Conservation (phyloP, 2,113 vertebrate species). For the mouse (Mus musculus) region DNA sequence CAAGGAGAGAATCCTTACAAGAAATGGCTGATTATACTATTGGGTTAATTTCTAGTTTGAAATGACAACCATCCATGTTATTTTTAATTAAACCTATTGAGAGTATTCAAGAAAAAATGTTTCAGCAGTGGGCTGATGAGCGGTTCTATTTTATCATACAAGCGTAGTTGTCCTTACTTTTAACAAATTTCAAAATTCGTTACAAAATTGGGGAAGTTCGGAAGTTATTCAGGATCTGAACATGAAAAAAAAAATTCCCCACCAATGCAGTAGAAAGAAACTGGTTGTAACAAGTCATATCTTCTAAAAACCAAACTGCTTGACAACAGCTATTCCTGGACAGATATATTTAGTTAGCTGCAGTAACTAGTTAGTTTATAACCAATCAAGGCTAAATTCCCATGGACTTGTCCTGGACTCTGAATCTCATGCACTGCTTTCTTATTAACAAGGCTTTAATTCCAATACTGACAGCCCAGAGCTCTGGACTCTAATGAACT, state of each 20-base stretch:
- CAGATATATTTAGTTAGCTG: slow-evolving; percentile 75
- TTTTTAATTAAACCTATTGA: slow-evolving; percentile 11
- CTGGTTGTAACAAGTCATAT: slow-evolving; percentile 76
- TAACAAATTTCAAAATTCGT: slow-evolving; percentile 58
- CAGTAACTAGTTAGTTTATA: slow-evolving; percentile 86
- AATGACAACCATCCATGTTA: slow-evolving; percentile 66
- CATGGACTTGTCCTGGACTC: slow-evolving; percentile 79
- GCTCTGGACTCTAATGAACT: slow-evolving; percentile 87
- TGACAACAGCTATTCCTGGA: slow-evolving; percentile 71
- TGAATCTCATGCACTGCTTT: slow-evolving; percentile 79
- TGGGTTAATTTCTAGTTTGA: slow-evolving; percentile 81
- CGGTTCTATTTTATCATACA: background rate
- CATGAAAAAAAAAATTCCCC: slow-evolving; percentile 66
- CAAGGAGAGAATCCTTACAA: slow-evolving; percentile 58
- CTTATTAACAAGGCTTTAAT: slow-evolving; percentile 88
- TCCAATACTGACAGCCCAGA: slow-evolving; percentile 86
- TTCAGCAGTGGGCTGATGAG: background rate
- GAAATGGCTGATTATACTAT: slow-evolving; percentile 78
- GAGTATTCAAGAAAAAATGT: background rate
- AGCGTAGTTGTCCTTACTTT: background rate
- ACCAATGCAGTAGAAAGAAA: slow-evolving; percentile 65
- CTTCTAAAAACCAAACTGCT: slow-evolving; percentile 67
- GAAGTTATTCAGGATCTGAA: slow-evolving; percentile 34
- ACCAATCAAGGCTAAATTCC: slow-evolving; percentile 81
- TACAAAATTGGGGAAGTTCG: slow-evolving; percentile 52